Evolutionary conservation across 2,797 vertebrate species (phyloP).

Genomic region (Coilia nasus): DNA sequence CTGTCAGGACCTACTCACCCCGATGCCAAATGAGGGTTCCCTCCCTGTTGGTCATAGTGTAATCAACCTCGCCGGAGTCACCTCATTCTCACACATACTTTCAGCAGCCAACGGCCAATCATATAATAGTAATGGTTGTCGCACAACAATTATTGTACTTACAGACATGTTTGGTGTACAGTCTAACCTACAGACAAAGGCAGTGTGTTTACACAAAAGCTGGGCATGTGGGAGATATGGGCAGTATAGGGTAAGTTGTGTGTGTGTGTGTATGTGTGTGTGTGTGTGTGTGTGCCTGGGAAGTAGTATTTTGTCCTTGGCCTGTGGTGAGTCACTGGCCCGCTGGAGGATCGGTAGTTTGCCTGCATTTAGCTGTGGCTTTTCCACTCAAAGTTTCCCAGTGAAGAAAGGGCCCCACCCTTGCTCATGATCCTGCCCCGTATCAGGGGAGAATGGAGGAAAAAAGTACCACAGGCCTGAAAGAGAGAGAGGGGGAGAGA

Average conservation of each 20-base stretch:
- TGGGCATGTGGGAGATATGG: neutral
- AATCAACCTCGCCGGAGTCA: neutral
- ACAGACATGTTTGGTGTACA: neutral
- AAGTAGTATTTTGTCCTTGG: conserved; percentile 45
- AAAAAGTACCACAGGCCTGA: neutral
- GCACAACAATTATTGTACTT: neutral
- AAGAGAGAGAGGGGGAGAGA: too few relatives aligned
- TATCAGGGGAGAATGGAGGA: conserved; percentile 26
- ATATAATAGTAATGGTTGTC: neutral
- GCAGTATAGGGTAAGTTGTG: neutral
- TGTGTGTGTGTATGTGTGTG: conserved; percentile 1
- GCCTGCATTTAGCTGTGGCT: conserved; percentile 51
- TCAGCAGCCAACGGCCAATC: neutral
- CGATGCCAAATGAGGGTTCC: neutral
- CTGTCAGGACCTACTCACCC: conserved; percentile 33
- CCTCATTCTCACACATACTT: neutral
- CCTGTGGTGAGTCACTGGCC: conserved; percentile 43
- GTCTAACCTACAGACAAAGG: neutral
- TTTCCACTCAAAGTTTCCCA: conserved; percentile 44
- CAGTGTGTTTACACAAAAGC: neutral
- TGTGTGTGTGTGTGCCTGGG: neutral
- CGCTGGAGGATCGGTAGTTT: conserved; percentile 45
- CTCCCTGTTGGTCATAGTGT: neutral
- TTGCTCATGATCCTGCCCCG: conserved; percentile 29
- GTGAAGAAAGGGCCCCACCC: conserved; percentile 41